These are phyloP conservation scores for Idaea aversata DNA, from an alignment of 2,888 invertebrate species.

Conservation along the genomic window DNA sequence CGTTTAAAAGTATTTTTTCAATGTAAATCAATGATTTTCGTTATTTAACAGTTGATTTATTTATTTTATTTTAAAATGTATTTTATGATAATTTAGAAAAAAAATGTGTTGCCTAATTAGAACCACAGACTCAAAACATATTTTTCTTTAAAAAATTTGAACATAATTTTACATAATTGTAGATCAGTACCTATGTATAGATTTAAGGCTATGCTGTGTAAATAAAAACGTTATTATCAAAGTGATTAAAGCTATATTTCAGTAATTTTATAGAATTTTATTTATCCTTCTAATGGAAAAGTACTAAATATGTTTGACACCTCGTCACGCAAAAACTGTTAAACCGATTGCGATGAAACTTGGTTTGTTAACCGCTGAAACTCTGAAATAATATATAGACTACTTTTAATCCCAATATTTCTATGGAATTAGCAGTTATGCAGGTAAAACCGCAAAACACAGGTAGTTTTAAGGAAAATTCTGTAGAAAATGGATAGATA, in stretches of 20 bases:
- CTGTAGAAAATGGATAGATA: background rate
- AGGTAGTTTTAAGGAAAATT: background rate
- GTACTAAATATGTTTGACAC: background rate
- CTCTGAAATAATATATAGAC: background rate
- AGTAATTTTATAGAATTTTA: conserved; percentile 44
- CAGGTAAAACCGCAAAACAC: background rate
- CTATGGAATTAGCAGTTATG: background rate
- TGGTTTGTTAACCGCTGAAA: background rate
- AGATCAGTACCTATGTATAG: conserved; percentile 66
- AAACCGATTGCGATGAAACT: too few relatives aligned
- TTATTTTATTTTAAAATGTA: too few relatives aligned
- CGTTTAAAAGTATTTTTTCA: too few relatives aligned
- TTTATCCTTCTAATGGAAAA: conserved; percentile 10
- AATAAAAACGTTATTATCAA: conserved; percentile 71
- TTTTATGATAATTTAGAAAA: background rate
- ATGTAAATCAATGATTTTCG: too few relatives aligned
- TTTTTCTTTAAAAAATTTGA: conserved; percentile 43
- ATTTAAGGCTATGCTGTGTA: conserved; percentile 67
- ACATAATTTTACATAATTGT: conserved; percentile 61
- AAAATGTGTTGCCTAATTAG: background rate
- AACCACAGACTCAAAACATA: conserved; percentile 11
- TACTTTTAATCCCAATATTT: background rate
- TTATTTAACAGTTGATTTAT: too few relatives aligned
- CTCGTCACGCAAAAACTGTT: background rate
- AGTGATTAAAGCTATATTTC: conserved; percentile 79